Evolutionary conservation across 2,113 vertebrate species (phyloP).

Genomic region (Tupaia chinensis): DNA sequence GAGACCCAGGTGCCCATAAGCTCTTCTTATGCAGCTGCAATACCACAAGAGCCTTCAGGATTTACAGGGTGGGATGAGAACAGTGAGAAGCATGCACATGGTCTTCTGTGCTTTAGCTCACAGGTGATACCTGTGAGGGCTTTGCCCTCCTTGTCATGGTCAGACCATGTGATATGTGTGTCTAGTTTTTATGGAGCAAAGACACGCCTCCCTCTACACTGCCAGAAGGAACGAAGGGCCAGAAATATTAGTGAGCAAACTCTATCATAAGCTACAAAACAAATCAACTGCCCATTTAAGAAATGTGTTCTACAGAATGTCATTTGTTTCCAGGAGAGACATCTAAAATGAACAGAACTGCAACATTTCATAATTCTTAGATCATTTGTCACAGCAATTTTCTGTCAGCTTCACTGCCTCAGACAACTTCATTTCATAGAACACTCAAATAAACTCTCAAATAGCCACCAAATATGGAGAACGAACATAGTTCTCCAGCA

Average conservation of each 20-base stretch:
- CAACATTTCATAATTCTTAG: constrained; percentile 26
- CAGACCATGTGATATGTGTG: neutral
- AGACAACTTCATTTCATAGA: constrained; percentile 48
- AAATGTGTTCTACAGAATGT: neutral
- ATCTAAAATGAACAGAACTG: constrained; percentile 27
- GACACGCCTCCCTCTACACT: neutral
- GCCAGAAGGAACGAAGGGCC: neutral
- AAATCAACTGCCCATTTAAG: constrained; percentile 32
- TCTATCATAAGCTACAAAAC: neutral
- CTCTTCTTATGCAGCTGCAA: neutral
- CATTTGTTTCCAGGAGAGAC: constrained; percentile 11
- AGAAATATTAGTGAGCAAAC: neutral
- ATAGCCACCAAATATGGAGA: constrained; percentile 48
- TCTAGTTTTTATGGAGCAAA: constrained; percentile 17
- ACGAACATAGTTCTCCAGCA: neutral
- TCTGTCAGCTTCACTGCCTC: constrained; percentile 31
- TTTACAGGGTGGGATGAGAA: neutral
- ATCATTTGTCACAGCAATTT: constrained; percentile 61
- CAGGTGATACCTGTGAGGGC: neutral
- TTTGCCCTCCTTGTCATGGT: neutral
- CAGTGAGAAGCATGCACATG: neutral
- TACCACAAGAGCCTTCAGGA: neutral
- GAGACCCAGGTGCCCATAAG: neutral
- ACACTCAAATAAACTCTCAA: neutral
- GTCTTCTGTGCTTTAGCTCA: neutral